Evolutionary conservation across 2,113 vertebrate genomes (phyloP).

Genomic region (Capreolus pygargus): DNA sequence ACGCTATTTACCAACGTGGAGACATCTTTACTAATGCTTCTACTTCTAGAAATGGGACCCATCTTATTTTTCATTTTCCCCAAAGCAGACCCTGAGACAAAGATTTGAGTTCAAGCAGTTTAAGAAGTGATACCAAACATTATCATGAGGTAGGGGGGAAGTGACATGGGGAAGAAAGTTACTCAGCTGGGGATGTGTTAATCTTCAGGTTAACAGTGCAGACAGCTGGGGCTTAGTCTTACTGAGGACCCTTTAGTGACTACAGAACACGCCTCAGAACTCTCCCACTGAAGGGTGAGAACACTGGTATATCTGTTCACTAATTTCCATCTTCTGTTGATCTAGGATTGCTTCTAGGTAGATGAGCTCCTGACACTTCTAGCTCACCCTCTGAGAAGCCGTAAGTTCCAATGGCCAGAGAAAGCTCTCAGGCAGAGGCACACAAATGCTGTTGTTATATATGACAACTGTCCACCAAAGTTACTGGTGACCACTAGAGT

Average conservation of each 20-base stretch:
- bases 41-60: background rate
- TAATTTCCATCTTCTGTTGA: background rate
- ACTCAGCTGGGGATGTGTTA: no score
- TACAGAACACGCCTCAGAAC: background rate
- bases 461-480: background rate
- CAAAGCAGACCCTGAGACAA: background rate
- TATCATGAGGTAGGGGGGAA: background rate
- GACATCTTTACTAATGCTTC: background rate
- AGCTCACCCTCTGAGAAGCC: background rate
- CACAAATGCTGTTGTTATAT: no score
- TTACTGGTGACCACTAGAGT: background rate
- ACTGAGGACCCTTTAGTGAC: background rate
- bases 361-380: background rate
- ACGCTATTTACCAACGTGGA: background rate
- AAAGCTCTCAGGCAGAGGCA: background rate
- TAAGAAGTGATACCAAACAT: background rate
- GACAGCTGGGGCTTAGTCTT: background rate
- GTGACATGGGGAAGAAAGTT: background rate
- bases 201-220: background rate
- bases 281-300: background rate
- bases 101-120: background rate
- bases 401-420: background rate
- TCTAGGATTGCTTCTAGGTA: background rate
- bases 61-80: background rate
- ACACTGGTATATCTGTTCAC: background rate